Evolutionary conservation across 2,113 vertebrate species (phyloP).

Genomic region (Condylura cristata): DNA sequence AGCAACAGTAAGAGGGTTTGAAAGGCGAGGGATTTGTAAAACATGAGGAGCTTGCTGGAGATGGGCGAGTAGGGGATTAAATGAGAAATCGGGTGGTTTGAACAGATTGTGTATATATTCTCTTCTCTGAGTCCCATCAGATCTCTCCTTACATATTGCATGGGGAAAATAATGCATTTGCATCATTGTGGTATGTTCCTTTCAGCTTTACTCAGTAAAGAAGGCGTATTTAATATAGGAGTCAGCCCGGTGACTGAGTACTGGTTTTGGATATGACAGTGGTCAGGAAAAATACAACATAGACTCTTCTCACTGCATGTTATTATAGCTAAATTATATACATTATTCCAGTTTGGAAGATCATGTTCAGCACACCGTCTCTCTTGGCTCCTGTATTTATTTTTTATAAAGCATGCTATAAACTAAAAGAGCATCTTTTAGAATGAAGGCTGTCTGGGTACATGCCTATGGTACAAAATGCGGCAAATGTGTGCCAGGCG

Average conservation of each 20-base stretch:
- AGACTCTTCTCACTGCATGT: background rate
- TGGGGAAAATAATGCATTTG: background rate
- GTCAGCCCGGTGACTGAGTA: background rate
- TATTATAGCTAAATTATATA: background rate
- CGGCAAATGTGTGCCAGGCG: slow-evolving; percentile 62
- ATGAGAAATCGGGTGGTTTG: slow-evolving; percentile 18
- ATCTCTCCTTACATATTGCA: background rate
- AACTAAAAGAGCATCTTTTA: slow-evolving; percentile 67
- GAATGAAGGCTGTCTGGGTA: slow-evolving; percentile 29
- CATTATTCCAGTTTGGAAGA: background rate
- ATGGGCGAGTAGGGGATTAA: slow-evolving; percentile 9
- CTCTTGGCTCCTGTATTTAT: background rate
- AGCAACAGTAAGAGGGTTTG: background rate
- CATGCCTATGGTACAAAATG: slow-evolving; percentile 53
- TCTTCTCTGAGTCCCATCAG: slow-evolving; percentile 12
- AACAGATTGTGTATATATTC: slow-evolving; percentile 46
- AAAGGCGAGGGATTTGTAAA: slow-evolving; percentile 8
- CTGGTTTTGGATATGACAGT: background rate
- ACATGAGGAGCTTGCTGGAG: slow-evolving; percentile 41
- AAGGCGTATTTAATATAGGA: background rate
- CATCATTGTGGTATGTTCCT: background rate
- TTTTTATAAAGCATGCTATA: slow-evolving; percentile 54
- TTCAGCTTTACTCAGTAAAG: slow-evolving; percentile 21
- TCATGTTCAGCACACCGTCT: background rate
- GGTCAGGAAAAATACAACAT: background rate